Base-by-base conservation (phyloP, 2,888 invertebrate species). In the Spatulosminthurus flaviceps region DNA sequence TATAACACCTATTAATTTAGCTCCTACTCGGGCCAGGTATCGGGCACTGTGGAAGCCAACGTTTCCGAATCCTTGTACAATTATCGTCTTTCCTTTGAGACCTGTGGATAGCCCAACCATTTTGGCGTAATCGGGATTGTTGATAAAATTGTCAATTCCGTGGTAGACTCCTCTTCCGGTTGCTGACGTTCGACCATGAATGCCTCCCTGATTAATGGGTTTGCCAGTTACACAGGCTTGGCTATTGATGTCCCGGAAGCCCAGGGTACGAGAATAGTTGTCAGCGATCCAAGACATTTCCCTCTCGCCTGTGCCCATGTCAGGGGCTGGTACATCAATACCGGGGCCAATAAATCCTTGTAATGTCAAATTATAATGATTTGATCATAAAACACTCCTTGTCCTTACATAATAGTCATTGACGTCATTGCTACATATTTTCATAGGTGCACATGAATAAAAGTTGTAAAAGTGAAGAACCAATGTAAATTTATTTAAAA, bases 151-250 rank as follows among this genome's bases (percentile, higher is more conserved):
- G 87, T 97, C 95, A 74, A 96, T 89, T 0, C 96, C 94, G 90
- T 97, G 97, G 90, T 95, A 97, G 9, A 97, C 93, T 78, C 97
- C 97, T 80, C 95, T 91, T 22, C 98, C 98, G 21, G 98, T 98
- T 19, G 98, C 98, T 0, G 96, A 95, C 60, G 95, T 93, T 85
- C 98, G 92, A 71, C 98, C 98, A 89, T 97, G 97, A 86, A 99
- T 98, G 86, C 98, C 98, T 83, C 98, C 98, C 88, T 92, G 92
- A 87, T 97, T 96, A 86, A 98, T 96, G 9, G 98, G 98, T 88
- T 98, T 98, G 60, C 98, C 98, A 7, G 98, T 99, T 72, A 97
- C 95, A 88, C 97, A 98, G 19, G 97, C 98, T 87, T 95, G 93
- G 22, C 97, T 95, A 88, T 99, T 98, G 87, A 98, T 94, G 87